Conservation (phyloP, 2,888 invertebrate genomes). For the Hemaris fuciformis region DNA sequence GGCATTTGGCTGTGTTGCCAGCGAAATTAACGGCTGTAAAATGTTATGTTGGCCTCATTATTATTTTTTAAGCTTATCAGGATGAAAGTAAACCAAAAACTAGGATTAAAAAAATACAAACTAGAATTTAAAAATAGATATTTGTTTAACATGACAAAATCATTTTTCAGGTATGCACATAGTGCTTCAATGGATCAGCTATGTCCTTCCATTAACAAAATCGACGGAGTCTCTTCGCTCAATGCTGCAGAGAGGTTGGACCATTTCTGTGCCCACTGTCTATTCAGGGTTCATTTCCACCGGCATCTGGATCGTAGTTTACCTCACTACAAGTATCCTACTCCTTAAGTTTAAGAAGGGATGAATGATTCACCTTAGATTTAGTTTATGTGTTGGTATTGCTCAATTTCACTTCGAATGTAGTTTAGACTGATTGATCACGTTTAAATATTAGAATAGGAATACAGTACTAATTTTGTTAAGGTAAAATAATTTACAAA, state of each 20-base stretch:
- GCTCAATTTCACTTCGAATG: conserved; percentile 15
- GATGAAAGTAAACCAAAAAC: too few relatives aligned
- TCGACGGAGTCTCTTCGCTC: conserved; percentile 94
- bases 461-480: neutral
- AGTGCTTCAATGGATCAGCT: conserved; percentile 86
- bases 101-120: too few relatives aligned
- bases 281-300: conserved; percentile 92
- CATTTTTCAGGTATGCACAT: conserved; percentile 86
- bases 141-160: too few relatives aligned
- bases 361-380: conserved; percentile 54
- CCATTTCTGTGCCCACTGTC: conserved; percentile 85
- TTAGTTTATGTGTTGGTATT: neutral
- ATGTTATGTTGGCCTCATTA: too few relatives aligned
- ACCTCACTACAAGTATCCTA: conserved; percentile 87
- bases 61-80: too few relatives aligned
- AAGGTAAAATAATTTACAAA: neutral
- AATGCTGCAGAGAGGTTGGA: conserved; percentile 92
- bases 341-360: conserved; percentile 92
- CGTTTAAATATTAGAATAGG: neutral
- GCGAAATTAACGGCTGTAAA: too few relatives aligned
- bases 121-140: too few relatives aligned
- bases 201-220: conserved; percentile 91
- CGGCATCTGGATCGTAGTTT: conserved; percentile 88
- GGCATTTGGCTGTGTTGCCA: too few relatives aligned
- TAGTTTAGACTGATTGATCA: conserved; percentile 10